phyloP scores from a whole-genome alignment of 64 coral and sea anemone species.

The Montipora sp. region DNA sequence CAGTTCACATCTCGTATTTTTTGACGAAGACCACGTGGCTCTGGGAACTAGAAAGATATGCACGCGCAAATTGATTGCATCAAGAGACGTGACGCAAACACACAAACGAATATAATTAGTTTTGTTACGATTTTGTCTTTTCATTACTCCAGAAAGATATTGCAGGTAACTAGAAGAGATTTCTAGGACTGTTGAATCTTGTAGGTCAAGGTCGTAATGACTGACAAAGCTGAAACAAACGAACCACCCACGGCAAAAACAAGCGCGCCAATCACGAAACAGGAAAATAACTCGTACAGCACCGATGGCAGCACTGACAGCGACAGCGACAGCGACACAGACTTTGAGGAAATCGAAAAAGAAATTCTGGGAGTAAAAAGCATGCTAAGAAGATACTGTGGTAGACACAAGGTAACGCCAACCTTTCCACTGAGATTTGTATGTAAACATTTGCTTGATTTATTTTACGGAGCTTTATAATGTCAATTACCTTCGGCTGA shows the following conservation, averaged over 20 bases:
- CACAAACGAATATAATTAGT: neutral
- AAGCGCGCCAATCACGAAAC: neutral
- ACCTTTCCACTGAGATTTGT: no score
- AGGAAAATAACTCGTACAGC: neutral
- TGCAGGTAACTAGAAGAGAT: neutral
- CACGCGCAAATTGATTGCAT: neutral
- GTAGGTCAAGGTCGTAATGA: neutral
- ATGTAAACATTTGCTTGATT: no score
- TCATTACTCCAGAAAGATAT: neutral
- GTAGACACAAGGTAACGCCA: conserved; percentile 41
- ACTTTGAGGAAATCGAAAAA: conserved; percentile 62
- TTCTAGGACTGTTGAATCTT: neutral
- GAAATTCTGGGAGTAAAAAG: conserved; percentile 51
- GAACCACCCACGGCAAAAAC: neutral
- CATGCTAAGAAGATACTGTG: conserved; percentile 43
- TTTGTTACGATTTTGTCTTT: neutral
- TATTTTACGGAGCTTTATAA: no score
- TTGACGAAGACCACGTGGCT: neutral
- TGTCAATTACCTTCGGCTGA: no score
- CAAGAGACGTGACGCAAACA: neutral
- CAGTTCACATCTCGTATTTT: no score
- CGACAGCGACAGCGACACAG: conserved; percentile 35
- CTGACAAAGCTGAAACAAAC: neutral
- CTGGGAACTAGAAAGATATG: neutral
- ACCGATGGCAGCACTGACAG: neutral